Evolutionary conservation across 1,140 invertebrate genomes (phyloP).

Genomic region (Drosophila willistoni): DNA sequence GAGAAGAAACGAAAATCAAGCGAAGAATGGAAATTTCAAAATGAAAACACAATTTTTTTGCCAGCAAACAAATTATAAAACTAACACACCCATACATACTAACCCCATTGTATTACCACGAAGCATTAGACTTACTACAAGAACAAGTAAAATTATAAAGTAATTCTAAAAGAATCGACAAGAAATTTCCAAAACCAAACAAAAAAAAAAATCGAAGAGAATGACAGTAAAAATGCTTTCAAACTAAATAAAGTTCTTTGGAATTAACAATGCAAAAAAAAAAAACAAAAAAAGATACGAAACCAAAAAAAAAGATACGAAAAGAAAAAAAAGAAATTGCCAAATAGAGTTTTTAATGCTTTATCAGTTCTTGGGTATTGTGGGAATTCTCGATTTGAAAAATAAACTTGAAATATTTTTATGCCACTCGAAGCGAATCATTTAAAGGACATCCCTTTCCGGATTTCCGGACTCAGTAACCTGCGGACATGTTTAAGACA

Average conservation of each 20-base stretch:
- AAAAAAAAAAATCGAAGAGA: conserved; percentile 31
- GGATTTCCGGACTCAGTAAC: no score
- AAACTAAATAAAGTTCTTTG: conserved; percentile 82
- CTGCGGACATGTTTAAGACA: no score
- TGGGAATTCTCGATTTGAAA: no score
- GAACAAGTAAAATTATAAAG: conserved; percentile 71
- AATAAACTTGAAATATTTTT: no score
- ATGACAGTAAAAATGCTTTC: conserved; percentile 74
- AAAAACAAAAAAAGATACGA: conserved; percentile 53
- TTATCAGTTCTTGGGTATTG: no score
- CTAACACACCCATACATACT: conserved; percentile 48
- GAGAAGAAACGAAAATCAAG: conserved; percentile 1
- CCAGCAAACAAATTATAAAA: conserved; percentile 25
- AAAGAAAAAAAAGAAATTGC: conserved; percentile 37
- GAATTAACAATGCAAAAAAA: conserved; percentile 71
- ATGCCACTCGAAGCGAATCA: no score
- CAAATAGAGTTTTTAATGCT: neutral
- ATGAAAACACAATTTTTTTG: conserved; percentile 31
- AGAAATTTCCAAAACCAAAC: conserved; percentile 19
- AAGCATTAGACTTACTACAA: conserved; percentile 73
- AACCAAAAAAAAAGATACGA: conserved; percentile 47
- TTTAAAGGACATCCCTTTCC: no score
- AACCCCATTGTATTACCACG: conserved; percentile 69
- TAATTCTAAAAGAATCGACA: conserved; percentile 57
- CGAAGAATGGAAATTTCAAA: conserved; percentile 15